Percentiles rank a stretch among this genome's conserved stretches.
Conservation (phyloP, 35 echinoderm and acorn worm species). For the Stichopus chloronotus region DNA sequence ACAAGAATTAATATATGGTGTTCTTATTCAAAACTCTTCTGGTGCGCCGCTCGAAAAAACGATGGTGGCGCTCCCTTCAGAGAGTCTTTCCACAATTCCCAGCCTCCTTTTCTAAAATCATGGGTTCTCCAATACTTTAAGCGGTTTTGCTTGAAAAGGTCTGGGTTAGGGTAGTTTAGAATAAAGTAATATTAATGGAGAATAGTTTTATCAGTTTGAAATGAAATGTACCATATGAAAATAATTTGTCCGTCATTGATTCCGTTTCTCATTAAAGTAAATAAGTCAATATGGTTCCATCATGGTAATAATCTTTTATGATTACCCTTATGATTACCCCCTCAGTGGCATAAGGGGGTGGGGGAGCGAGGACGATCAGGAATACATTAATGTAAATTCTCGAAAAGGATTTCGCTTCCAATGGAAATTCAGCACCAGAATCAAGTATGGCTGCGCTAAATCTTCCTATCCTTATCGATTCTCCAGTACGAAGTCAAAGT, state of each 20-base stretch:
- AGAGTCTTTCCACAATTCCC: background rate
- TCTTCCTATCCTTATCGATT: too few relatives aligned
- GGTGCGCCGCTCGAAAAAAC: too few relatives aligned
- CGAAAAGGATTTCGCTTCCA: background rate
- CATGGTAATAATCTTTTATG: too few relatives aligned
- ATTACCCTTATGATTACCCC: background rate
- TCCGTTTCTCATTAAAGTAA: background rate
- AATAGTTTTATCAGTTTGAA: background rate
- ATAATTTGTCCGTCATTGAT: background rate
- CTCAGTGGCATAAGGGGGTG: background rate
- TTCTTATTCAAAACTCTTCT: too few relatives aligned
- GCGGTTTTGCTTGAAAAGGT: background rate
- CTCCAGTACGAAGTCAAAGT: too few relatives aligned
- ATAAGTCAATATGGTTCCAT: background rate
- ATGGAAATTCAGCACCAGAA: too few relatives aligned
- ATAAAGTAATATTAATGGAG: background rate
- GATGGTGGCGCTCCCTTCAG: too few relatives aligned
- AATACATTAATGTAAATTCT: background rate
- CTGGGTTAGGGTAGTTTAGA: background rate
- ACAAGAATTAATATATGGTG: too few relatives aligned
- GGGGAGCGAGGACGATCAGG: background rate
- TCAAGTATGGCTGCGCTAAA: too few relatives aligned
- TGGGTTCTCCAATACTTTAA: background rate
- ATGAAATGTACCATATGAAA: background rate
- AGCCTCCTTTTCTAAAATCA: background rate